Evolutionary conservation across 2,888 invertebrate genomes (phyloP), one percentile per base, ranked within the genome.

Genomic region (Druceiella hillmani): DNA sequence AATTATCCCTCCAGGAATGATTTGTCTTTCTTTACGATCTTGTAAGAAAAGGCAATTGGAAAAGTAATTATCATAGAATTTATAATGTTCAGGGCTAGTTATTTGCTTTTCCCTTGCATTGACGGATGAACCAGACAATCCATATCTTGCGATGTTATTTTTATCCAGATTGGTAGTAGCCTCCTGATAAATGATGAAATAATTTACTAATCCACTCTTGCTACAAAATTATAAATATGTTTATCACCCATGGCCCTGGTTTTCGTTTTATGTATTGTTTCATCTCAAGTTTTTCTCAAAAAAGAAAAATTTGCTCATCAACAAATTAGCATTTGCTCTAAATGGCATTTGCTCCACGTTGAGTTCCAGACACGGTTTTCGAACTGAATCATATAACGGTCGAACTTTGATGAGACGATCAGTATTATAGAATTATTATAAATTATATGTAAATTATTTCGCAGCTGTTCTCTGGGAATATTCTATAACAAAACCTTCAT

Each of bases 51-150:
- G 15, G 11, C 15, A 28, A 11, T 28, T 28, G 3, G 28, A 28
- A 28, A 28, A 28, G 11, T 28, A 28, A 28, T 28, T 28, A 15
- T 28, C 28, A 28, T n/a, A 28, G 28, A 28, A 28, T n/a, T 14
- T 13, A 10, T 5, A 28, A 28, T 28, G 28, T 11, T 15, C 28
- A 28, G 28, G 11, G 15, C 28, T 7, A 10, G 28, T 28, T n/a
- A n/a, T n/a, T n/a, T n/a, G n/a, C n/a, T n/a, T n/a, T n/a, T n/a
- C n/a, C n/a, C n/a, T n/a, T n/a, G n/a, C n/a, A n/a, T n/a, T n/a
- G n/a, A n/a, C n/a, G n/a, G n/a, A n/a, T n/a, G n/a, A n/a, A n/a
- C n/a, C n/a, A n/a, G n/a, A n/a, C n/a, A n/a, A n/a, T n/a, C n/a
- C n/a, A n/a, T n/a, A n/a, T n/a, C n/a, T n/a, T 11, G 11, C 7